These are phyloP conservation scores for Junonia oenone DNA, from an alignment of 2,888 invertebrate species.

Conservation along the genomic window DNA sequence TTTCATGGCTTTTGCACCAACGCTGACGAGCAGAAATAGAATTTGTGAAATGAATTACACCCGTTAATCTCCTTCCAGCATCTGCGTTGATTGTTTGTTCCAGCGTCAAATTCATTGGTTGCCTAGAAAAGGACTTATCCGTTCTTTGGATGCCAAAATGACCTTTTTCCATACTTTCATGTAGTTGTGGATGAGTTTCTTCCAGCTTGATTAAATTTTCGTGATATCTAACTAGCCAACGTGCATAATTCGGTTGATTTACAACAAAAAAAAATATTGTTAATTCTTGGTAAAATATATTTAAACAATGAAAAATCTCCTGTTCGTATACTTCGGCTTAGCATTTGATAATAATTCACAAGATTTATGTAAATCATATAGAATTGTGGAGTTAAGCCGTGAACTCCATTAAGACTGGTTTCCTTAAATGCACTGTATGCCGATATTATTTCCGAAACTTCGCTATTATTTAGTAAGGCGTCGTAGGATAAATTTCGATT, in stretches of 20 bases:
- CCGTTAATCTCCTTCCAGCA: conserved; percentile 31
- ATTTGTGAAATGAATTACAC: conserved; percentile 25
- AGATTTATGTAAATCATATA: not conserved
- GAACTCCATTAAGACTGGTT: too few relatives aligned
- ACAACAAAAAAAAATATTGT: not conserved
- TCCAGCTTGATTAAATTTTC: conserved; percentile 3
- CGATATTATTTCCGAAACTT: not conserved
- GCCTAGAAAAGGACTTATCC: conserved; percentile 4
- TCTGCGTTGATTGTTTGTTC: conserved; percentile 38
- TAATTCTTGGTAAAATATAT: not conserved
- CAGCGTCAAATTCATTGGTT: conserved; percentile 16
- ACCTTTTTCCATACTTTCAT: not conserved
- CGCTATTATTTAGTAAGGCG: too few relatives aligned
- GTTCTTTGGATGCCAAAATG: conserved; percentile 2
- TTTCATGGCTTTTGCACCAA: conserved; percentile 26
- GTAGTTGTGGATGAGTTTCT: not conserved
- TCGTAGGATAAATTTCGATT: too few relatives aligned
- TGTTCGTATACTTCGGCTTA: not conserved
- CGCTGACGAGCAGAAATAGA: conserved; percentile 20
- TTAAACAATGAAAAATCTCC: not conserved
- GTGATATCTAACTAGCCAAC: not conserved
- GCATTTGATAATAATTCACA: not conserved
- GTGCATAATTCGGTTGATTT: not conserved
- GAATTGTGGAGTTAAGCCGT: not conserved
- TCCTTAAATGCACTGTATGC: too few relatives aligned